A percentile compares a stretch with the other conserved stretches of the same genome.
Evolutionary conservation across 2,113 vertebrate genomes (phyloP).

Genomic region (Cisticola juncidis): DNA sequence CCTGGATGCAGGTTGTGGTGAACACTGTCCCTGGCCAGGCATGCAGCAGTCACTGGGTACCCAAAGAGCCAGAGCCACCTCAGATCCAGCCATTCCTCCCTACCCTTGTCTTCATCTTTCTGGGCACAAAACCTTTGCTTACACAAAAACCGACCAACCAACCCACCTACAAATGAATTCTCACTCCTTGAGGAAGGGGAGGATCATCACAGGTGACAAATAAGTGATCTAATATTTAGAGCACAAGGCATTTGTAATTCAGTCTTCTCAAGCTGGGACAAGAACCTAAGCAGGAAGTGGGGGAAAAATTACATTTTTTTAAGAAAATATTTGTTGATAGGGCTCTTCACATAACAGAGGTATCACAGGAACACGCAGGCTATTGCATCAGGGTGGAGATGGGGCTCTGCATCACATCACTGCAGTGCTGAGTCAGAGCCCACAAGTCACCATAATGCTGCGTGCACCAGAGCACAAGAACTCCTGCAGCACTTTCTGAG

Average conservation of each 20-base stretch:
- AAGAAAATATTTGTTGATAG: neutral
- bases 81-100: neutral
- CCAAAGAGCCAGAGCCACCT: neutral
- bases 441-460: fast-evolving
- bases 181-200: neutral
- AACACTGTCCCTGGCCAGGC: neutral
- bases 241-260: neutral
- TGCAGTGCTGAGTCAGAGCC: neutral
- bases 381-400: neutral
- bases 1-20: neutral
- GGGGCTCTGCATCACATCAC: neutral
- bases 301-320: neutral
- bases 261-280: neutral
- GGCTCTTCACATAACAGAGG: neutral
- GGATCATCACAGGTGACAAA: neutral
- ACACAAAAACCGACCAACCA: neutral
- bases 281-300: neutral
- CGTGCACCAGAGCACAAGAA: fast-evolving
- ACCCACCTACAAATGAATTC: neutral
- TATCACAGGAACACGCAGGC: neutral
- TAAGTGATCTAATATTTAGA: neutral
- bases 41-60: fast-evolving
- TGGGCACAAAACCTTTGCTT: neutral
- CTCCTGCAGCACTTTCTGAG: neutral
- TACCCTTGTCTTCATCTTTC: neutral